phyloP scores from a whole-genome alignment of 2,888 invertebrate genomes.

The Latrodectus elegans region DNA sequence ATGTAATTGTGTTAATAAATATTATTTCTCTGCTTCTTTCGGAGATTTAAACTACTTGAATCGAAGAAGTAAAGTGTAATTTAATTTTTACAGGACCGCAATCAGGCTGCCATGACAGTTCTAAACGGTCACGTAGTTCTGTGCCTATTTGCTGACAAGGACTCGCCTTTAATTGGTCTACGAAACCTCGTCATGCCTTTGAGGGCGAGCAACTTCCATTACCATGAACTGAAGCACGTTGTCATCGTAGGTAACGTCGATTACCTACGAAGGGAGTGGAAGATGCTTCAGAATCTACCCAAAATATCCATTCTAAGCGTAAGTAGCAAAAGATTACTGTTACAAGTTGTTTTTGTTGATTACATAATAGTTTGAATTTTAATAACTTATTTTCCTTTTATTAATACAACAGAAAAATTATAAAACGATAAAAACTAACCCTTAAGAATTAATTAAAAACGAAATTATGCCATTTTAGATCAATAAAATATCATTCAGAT shows the following conservation, averaged over 20 bases:
- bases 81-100: conserved; percentile 85
- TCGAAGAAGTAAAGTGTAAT: too few species aligned
- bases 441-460: too few species aligned
- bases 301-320: conserved; percentile 99
- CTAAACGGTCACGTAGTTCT: conserved; percentile 98
- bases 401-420: too few species aligned
- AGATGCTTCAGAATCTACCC: conserved; percentile 99
- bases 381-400: too few species aligned
- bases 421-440: too few species aligned
- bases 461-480: too few species aligned
- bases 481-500: too few species aligned
- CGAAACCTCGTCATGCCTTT: conserved; percentile 99
- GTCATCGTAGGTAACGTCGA: conserved; percentile 99
- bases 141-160: conserved; percentile 99
- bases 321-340: conserved; percentile 75
- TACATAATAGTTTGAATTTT: too few species aligned
- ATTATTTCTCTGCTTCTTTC: too few species aligned
- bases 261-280: conserved; percentile 98
- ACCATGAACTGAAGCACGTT: conserved; percentile 99
- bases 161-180: conserved; percentile 97
- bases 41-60: too few species aligned
- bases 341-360: too few species aligned
- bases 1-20: too few species aligned
- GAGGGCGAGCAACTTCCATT: conserved; percentile 99
- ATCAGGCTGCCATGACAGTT: conserved; percentile 99